Evolutionary conservation across 2,797 vertebrate genomes (phyloP).

Genomic region (Acrossocheilus fasciatus): DNA sequence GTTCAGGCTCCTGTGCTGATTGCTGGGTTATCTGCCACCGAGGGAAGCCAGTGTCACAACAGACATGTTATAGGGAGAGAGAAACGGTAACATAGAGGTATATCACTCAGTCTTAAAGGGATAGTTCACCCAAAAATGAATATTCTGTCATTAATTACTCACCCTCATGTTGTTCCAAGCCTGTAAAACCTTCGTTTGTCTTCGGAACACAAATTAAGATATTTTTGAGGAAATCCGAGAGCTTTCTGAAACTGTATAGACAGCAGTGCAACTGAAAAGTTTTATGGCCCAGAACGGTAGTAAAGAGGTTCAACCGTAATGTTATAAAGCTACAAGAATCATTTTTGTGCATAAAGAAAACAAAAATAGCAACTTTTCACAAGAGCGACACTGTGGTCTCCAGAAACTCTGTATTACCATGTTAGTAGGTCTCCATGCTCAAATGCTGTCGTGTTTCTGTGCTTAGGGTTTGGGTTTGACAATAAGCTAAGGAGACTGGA

Average conservation of each 20-base stretch:
- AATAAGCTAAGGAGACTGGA: constrained; percentile 3
- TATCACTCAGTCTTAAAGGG: background rate
- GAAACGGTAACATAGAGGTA: background rate
- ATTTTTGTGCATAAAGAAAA: background rate
- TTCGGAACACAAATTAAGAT: background rate
- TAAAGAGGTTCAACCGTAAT: background rate
- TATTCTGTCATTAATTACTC: background rate
- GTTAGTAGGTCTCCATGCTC: background rate
- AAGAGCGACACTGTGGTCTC: background rate
- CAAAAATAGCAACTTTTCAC: background rate
- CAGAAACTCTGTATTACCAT: background rate
- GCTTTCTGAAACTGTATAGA: background rate
- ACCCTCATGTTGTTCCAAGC: background rate
- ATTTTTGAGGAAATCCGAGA: background rate
- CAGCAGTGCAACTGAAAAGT: background rate
- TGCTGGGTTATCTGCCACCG: constrained; percentile 43
- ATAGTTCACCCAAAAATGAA: background rate
- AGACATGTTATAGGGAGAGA: background rate
- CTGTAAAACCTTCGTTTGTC: background rate
- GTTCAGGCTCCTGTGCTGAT: constrained; percentile 39
- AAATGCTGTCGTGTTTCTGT: background rate
- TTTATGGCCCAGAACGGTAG: background rate
- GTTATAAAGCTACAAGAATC: background rate
- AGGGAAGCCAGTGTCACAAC: constrained; percentile 40
- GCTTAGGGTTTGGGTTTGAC: constrained; percentile 16